These are phyloP conservation scores for Ceratina australensis DNA, from an alignment of 1,140 invertebrate species.

Conservation along the genomic window DNA sequence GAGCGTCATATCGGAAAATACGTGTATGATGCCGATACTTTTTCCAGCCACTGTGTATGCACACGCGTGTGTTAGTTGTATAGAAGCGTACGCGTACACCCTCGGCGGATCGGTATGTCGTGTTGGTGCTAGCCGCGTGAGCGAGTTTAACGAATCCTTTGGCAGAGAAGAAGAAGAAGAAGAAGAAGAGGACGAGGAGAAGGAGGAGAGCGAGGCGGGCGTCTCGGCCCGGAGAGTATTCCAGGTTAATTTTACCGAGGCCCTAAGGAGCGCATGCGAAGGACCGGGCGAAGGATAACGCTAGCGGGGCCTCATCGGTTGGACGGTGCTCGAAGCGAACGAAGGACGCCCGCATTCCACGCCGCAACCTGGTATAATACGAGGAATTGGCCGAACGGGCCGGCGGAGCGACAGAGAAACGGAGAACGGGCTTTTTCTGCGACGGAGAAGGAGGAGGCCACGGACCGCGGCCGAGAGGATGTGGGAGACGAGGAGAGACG, in stretches of 20 bases:
- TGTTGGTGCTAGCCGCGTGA: conserved; percentile 29
- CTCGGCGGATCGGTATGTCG: conserved; percentile 15
- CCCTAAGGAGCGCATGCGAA: conserved; percentile 68
- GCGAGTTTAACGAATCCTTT: conserved; percentile 53
- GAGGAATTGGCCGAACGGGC: conserved; percentile 74
- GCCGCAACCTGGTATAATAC: conserved; percentile 78
- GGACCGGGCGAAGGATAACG: conserved; percentile 72
- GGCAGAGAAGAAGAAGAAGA: conserved; percentile 24
- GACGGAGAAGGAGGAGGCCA: conserved; percentile 24
- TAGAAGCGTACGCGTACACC: neutral
- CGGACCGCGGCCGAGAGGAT: conserved; percentile 42
- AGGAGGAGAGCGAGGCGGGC: conserved; percentile 26
- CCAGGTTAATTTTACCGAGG: conserved; percentile 67
- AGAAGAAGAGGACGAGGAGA: conserved; percentile 8
- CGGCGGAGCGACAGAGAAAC: conserved; percentile 62
- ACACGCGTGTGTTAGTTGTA: too few species aligned
- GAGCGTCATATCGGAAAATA: too few species aligned
- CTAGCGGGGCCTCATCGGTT: conserved; percentile 73
- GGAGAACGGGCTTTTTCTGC: conserved; percentile 24
- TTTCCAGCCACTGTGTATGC: too few species aligned
- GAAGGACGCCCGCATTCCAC: conserved; percentile 80
- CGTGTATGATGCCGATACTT: too few species aligned
- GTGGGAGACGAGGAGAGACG: conserved; percentile 20
- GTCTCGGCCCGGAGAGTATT: conserved; percentile 61
- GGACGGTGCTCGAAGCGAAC: conserved; percentile 73